phyloP scores from a whole-genome alignment of 2,113 vertebrate species.

The Danionella cerebrum region DNA sequence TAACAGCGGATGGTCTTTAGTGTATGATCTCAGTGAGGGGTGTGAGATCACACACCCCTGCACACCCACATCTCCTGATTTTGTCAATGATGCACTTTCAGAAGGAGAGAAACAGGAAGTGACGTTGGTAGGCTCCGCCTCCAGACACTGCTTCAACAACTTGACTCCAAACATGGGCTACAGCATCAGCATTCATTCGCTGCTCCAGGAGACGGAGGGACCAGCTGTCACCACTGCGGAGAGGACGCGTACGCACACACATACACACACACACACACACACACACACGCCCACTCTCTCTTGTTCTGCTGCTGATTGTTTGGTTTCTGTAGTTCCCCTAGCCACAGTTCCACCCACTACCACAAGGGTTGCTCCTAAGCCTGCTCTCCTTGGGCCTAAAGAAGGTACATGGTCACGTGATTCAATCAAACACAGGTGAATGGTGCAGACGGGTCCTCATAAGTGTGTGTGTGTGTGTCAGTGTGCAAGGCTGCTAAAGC shows the following conservation, averaged over 20 bases:
- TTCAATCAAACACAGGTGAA: too few species aligned
- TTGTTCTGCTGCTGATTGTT: too few species aligned
- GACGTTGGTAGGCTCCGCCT: slow-evolving; percentile 69
- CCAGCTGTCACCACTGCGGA: slow-evolving; percentile 70
- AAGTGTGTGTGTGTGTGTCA: slow-evolving; percentile 38
- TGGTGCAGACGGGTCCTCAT: too few species aligned
- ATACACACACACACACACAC: slow-evolving; percentile 34
- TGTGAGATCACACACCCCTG: background rate
- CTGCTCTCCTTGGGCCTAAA: slow-evolving; percentile 29
- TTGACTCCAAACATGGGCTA: slow-evolving; percentile 77
- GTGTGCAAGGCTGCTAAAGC: slow-evolving; percentile 90
- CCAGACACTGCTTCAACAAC: slow-evolving; percentile 82
- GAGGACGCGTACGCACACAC: slow-evolving; percentile 74
- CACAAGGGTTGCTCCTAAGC: slow-evolving; percentile 8
- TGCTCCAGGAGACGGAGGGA: slow-evolving; percentile 81
- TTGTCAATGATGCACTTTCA: slow-evolving; percentile 44
- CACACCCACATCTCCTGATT: background rate
- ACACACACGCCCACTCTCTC: background rate
- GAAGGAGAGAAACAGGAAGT: slow-evolving; percentile 76
- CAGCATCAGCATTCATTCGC: slow-evolving; percentile 78
- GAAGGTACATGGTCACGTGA: slow-evolving; percentile 27
- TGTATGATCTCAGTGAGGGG: too few species aligned
- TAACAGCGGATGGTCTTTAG: too few species aligned
- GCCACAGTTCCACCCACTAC: slow-evolving; percentile 28
- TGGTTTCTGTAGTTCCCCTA: slow-evolving; percentile 19